Percentiles rank a stretch among this genome's conserved stretches.
These are phyloP conservation scores for Lycopodina hypogea DNA, from an alignment of 37 sponge, comb jelly and placozoan species.

Conservation along the genomic window DNA sequence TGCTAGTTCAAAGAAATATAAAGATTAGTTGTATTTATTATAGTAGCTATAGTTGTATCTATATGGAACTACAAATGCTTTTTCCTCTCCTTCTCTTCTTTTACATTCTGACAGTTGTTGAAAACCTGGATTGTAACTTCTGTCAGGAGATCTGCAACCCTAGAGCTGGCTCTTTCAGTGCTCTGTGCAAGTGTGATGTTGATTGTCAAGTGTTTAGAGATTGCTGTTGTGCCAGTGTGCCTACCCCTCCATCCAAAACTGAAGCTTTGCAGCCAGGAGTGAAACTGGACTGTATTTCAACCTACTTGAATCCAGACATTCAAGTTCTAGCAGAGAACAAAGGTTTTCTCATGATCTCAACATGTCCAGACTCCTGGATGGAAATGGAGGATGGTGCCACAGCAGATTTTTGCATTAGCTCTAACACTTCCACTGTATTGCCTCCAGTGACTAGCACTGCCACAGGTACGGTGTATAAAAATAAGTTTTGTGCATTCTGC, in stretches of 20 bases:
- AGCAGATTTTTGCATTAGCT: neutral
- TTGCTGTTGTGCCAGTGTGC: slow-evolving; percentile 6
- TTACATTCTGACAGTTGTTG: too few relatives aligned
- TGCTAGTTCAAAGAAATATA: too few relatives aligned
- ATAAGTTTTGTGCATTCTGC: slow-evolving; percentile 20
- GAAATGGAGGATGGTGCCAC: neutral
- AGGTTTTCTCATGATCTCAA: slow-evolving; percentile 10
- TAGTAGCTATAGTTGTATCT: too few relatives aligned
- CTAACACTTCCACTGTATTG: neutral
- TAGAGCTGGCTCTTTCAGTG: too few relatives aligned
- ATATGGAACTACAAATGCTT: too few relatives aligned
- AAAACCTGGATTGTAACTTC: too few relatives aligned
- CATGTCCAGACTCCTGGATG: slow-evolving; percentile 17
- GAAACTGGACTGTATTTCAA: slow-evolving; percentile 7
- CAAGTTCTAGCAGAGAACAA: neutral
- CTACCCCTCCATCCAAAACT: slow-evolving; percentile 27
- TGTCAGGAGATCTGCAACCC: too few relatives aligned
- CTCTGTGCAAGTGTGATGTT: slow-evolving; percentile 16
- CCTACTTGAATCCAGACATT: neutral
- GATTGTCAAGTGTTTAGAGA: slow-evolving; percentile 17
- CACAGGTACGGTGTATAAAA: slow-evolving; percentile 44
- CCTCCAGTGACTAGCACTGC: slow-evolving; percentile 33
- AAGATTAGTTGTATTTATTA: too few relatives aligned
- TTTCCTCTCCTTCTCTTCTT: too few relatives aligned
- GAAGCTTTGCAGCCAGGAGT: neutral